phyloP scores from a whole-genome alignment of 2,797 vertebrate species.

The Pseudocheirus occidentalis region DNA sequence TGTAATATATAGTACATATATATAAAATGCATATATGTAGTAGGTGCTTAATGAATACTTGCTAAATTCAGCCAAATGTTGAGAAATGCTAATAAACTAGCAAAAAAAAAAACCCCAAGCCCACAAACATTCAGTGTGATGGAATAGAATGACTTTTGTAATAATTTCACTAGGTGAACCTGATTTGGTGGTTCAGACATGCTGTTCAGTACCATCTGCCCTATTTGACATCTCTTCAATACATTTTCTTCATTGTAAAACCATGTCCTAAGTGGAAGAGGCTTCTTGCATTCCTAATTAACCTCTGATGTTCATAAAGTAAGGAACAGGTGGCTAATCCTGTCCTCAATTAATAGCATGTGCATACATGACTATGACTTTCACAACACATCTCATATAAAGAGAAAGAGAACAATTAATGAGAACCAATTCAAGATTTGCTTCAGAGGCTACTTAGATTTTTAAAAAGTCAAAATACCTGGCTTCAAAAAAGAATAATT shows the following conservation, averaged over 20 bases:
- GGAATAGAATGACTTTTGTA: neutral
- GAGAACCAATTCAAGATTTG: conserved; percentile 38
- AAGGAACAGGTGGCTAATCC: conserved; percentile 26
- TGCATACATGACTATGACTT: conserved; percentile 45
- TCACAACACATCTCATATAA: neutral
- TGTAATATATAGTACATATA: too few relatives aligned
- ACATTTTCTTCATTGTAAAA: neutral
- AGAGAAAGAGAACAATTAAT: conserved; percentile 20
- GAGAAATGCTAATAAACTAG: neutral
- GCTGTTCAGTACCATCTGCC: neutral
- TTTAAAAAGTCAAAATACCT: conserved; percentile 71
- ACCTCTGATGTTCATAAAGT: neutral
- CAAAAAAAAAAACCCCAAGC: neutral
- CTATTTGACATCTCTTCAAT: neutral
- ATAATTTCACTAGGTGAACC: neutral
- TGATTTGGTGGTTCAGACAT: neutral
- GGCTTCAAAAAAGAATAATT: conserved; percentile 71
- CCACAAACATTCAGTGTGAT: neutral
- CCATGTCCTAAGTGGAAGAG: neutral
- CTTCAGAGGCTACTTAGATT: conserved; percentile 66
- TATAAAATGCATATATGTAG: neutral
- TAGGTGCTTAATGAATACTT: neutral
- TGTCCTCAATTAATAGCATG: neutral
- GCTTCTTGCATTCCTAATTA: conserved; percentile 38
- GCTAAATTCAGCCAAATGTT: neutral